Conservation (phyloP, 2,113 vertebrate genomes). For the Sphyrna mokarran region DNA sequence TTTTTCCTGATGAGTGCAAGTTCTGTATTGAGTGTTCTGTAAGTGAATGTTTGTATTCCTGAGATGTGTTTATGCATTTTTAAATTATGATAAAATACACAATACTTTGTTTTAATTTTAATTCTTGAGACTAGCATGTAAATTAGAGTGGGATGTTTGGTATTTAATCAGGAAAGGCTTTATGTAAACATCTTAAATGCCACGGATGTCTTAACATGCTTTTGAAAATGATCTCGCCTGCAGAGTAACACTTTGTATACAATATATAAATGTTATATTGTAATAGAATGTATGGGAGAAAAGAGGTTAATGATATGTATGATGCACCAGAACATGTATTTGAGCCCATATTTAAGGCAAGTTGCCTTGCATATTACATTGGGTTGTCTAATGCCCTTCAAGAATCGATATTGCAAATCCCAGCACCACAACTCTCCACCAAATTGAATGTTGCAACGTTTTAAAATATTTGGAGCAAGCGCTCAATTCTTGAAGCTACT, state of each 20-base stretch:
- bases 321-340: not conserved
- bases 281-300: not conserved
- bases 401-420: not conserved
- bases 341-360: not conserved
- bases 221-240: too few species aligned
- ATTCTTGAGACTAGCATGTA: not conserved
- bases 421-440: not conserved
- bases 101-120: not conserved
- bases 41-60: not conserved
- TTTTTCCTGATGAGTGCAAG: too few species aligned
- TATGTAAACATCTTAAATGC: not conserved
- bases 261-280: too few species aligned
- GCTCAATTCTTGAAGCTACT: not conserved
- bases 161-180: not conserved
- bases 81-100: not conserved
- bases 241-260: too few species aligned
- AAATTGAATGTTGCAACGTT: not conserved
- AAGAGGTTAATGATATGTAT: not conserved
- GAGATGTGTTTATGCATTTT: not conserved
- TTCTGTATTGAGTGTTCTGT: too few species aligned
- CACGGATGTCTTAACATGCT: too few species aligned
- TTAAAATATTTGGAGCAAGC: not conserved
- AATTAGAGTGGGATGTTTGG: not conserved
- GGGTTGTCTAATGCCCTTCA: not conserved
- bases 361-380: not conserved